Percentiles rank a stretch among this genome's conserved stretches.
Evolutionary conservation across 1,140 invertebrate species (phyloP).

Genomic region (Macrobrachium nipponense): DNA sequence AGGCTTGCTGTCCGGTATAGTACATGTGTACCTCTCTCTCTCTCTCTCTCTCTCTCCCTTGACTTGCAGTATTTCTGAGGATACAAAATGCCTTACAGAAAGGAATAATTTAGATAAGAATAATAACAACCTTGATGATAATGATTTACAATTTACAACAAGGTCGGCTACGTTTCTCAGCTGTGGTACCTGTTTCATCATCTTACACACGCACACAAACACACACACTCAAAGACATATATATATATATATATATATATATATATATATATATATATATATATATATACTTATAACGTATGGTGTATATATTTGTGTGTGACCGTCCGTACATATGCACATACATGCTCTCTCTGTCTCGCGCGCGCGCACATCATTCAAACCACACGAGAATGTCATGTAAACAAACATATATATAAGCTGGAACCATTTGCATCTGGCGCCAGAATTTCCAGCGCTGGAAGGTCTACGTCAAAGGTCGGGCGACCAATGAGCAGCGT

Average conservation of each 20-base stretch:
- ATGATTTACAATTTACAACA: too few species aligned
- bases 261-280: slow-evolving; percentile 12
- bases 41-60: too few species aligned
- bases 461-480: slow-evolving; percentile 1
- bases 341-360: neutral
- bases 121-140: too few species aligned
- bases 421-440: neutral
- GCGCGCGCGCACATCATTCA: too few species aligned
- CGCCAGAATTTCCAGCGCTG: neutral
- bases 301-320: neutral
- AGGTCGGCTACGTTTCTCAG: too few species aligned
- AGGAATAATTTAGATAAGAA: too few species aligned
- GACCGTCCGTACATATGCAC: neutral
- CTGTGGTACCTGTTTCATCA: neutral
- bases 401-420: neutral
- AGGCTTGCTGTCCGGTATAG: too few species aligned
- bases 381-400: neutral
- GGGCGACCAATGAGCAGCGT: slow-evolving; percentile 3
- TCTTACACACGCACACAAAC: too few species aligned
- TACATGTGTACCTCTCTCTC: too few species aligned
- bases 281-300: neutral
- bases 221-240: too few species aligned
- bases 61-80: too few species aligned
- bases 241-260: neutral
- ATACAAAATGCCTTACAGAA: too few species aligned